Base-by-base conservation (phyloP, 2,888 invertebrate genomes). In the Caenorhabditis afra region DNA sequence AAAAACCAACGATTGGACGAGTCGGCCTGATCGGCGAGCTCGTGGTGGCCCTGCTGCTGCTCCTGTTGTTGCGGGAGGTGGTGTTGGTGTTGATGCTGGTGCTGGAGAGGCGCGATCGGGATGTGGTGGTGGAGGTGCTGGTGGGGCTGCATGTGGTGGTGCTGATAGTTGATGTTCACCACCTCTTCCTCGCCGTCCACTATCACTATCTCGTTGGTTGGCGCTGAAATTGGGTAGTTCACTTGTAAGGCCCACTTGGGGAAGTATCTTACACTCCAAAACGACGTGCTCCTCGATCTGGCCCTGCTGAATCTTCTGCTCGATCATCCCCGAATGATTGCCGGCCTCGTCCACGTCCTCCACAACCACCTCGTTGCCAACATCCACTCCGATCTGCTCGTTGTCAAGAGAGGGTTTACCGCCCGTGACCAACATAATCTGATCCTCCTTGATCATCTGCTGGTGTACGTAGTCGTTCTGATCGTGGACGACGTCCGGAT, bases 161-260 rank as follows among this genome's bases (percentile, higher is more conserved):
- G 71, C 22, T 71, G 73, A 37, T 59, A 44, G 47, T 68, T 44
- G 0, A 23, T 16, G 11, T 59, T 44, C 3, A 77, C 57, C 22
- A 29, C 57, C 5, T 66, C 64, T 14, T 37, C 64, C n/a, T 64
- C 64, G n/a, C 62, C 77, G 41, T 77, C 77, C 11, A 77, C 77
- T 22, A 77, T 70, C 12, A 77, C 77, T 3, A 77, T 62, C 53
- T 77, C 77, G 11, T 77, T 52, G 7, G 45, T 52, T 0, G 76
- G 68, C 16, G 75, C 74, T 75, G 49, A 59, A 75, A 61, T 23
- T 16, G 35, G 0, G 11, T 23, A 20, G 20, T n/a, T n/a, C n/a
- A n/a, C n/a, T n/a, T n/a, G n/a, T n/a, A n/a, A n/a, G n/a, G n/a
- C n/a, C n/a, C n/a, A n/a, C n/a, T n/a, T n/a, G n/a, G n/a, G n/a